Conservation (phyloP, 2,113 vertebrate genomes). For the Anser brachyrhynchus region DNA sequence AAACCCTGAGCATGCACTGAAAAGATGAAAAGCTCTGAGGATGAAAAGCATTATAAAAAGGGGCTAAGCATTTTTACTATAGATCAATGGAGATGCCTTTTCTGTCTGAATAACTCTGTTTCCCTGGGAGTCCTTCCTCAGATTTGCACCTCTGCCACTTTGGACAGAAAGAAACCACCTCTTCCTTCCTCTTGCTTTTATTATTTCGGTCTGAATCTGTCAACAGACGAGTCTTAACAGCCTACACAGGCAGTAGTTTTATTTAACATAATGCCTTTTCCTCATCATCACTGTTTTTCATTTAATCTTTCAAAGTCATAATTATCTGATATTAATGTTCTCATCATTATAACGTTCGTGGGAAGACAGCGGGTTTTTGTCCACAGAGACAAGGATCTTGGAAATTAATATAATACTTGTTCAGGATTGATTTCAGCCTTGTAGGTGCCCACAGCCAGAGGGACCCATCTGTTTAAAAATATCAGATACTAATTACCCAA, state of each 20-base stretch:
- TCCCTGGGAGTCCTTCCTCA: neutral
- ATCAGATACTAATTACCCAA: conserved; percentile 75
- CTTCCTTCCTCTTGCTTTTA: neutral
- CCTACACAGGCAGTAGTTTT: neutral
- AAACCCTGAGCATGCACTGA: neutral
- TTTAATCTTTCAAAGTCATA: conserved; percentile 73
- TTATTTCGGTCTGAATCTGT: neutral
- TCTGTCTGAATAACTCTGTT: neutral
- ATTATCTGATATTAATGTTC: conserved; percentile 79
- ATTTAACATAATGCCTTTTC: conserved; percentile 32
- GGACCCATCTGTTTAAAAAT: conserved; percentile 77
- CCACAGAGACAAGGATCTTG: conserved; percentile 75
- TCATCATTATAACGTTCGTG: conserved; percentile 53
- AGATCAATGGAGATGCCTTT: neutral
- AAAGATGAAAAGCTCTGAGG: neutral
- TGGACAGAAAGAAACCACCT: neutral
- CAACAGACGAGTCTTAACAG: conserved; percentile 25
- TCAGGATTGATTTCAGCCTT: conserved; percentile 77
- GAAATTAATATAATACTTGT: conserved; percentile 76
- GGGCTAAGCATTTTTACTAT: neutral
- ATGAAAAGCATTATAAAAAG: neutral
- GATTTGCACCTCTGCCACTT: neutral
- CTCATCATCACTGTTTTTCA: conserved; percentile 18
- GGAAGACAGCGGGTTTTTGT: conserved; percentile 68
- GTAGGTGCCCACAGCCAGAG: conserved; percentile 68